These are phyloP conservation scores for Drosophila dives DNA, from an alignment of 2,888 invertebrate genomes.

Conservation along the genomic window DNA sequence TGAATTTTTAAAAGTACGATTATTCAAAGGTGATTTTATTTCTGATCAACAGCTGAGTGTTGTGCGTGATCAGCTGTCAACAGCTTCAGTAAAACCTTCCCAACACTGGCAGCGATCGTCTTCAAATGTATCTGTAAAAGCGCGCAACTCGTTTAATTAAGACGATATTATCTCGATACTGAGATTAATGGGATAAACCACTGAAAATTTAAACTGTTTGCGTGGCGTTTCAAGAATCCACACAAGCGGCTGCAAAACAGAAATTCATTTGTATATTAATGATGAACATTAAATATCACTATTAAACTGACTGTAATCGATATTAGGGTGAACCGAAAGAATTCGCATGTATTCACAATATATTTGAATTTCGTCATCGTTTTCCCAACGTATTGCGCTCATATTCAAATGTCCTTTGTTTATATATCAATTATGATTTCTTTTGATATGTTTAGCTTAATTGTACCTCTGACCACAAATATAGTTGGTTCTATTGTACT, in stretches of 20 bases:
- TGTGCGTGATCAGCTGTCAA: conserved; percentile 18
- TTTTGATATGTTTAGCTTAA: too few species aligned
- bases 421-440: not conserved
- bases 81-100: conserved; percentile 34
- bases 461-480: too few species aligned
- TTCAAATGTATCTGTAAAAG: conserved; percentile 39
- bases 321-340: conserved; percentile 92
- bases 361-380: conserved; percentile 88
- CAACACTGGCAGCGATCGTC: conserved; percentile 57
- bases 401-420: conserved; percentile 27
- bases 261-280: not conserved
- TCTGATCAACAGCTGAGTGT: conserved; percentile 48
- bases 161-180: conserved; percentile 29
- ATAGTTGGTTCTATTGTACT: too few species aligned
- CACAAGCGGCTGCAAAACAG: conserved; percentile 88
- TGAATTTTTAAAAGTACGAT: too few species aligned
- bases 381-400: conserved; percentile 78
- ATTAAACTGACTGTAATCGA: conserved; percentile 89
- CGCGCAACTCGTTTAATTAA: conserved; percentile 57
- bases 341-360: conserved; percentile 93
- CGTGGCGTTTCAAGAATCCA: conserved; percentile 90
- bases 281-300: not conserved
- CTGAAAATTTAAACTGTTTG: conserved; percentile 88
- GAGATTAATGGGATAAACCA: conserved; percentile 84
- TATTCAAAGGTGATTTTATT: conserved; percentile 5